Conservation (phyloP, 2,113 vertebrate species). For the Bagarius yarrelli region DNA sequence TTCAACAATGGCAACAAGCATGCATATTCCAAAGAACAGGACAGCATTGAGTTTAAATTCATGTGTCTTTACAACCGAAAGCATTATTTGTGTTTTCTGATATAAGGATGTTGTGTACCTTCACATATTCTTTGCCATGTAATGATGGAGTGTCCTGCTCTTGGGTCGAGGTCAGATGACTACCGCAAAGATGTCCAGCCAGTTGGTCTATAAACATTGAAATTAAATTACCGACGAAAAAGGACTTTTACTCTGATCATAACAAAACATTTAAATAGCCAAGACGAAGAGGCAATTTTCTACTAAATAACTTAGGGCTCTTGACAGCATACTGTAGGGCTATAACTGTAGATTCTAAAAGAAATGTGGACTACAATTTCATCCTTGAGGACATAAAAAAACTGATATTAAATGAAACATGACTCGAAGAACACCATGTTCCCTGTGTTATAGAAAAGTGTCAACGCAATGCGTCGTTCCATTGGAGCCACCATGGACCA, state of each 20-base stretch:
- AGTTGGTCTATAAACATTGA: constrained; percentile 61
- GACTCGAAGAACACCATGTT: not conserved
- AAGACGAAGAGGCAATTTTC: too few relatives aligned
- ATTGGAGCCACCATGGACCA: constrained; percentile 72
- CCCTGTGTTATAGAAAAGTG: constrained; percentile 69
- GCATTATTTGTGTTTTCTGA: not conserved
- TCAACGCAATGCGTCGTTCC: constrained; percentile 68
- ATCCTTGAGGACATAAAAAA: not conserved
- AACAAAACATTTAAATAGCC: not conserved
- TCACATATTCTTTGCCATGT: constrained; percentile 59
- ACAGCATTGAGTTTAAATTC: too few relatives aligned
- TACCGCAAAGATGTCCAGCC: constrained; percentile 70
- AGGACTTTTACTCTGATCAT: not conserved
- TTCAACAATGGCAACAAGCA: not conserved
- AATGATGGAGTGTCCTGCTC: constrained; percentile 74
- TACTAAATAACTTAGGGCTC: too few relatives aligned
- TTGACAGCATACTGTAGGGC: too few relatives aligned
- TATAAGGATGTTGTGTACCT: too few relatives aligned
- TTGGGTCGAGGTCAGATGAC: constrained; percentile 59
- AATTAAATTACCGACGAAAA: not conserved
- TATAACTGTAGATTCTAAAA: too few relatives aligned
- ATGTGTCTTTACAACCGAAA: constrained; percentile 1
- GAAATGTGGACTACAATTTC: not conserved
- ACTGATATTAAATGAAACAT: not conserved
- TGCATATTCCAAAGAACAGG: not conserved